phyloP scores from a whole-genome alignment of 2,797 vertebrate species.

The Sandelia bainsii region DNA sequence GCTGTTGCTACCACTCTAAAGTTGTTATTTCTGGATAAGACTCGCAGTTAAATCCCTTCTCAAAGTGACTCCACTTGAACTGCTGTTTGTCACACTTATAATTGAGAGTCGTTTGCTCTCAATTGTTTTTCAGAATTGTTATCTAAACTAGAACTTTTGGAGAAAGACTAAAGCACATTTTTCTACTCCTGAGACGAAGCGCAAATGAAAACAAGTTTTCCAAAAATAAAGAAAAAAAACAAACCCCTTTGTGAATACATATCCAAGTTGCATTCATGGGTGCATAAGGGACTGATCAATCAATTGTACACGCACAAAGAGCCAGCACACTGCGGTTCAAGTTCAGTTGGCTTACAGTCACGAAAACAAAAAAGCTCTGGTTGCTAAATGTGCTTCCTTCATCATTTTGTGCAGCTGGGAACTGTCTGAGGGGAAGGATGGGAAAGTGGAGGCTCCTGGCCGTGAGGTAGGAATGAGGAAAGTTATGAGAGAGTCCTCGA shows the following conservation, averaged over 20 bases:
- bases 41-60: slow-evolving; percentile 10
- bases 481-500: slow-evolving; percentile 33
- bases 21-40: slow-evolving; percentile 54
- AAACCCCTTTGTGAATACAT: slow-evolving; percentile 52
- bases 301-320: slow-evolving; percentile 57
- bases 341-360: slow-evolving; percentile 70
- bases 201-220: slow-evolving; percentile 47
- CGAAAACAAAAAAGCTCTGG: slow-evolving; percentile 49
- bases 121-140: slow-evolving; percentile 44
- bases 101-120: slow-evolving; percentile 25
- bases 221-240: slow-evolving; percentile 48
- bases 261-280: slow-evolving; percentile 51
- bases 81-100: slow-evolving; percentile 40
- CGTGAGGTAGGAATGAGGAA: slow-evolving; percentile 44
- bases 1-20: slow-evolving; percentile 42
- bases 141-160: slow-evolving; percentile 49
- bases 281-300: slow-evolving; percentile 73
- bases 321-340: slow-evolving; percentile 48
- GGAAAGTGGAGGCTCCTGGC: slow-evolving; percentile 59
- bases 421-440: slow-evolving; percentile 41
- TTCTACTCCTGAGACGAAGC: slow-evolving; percentile 52
- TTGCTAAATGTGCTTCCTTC: slow-evolving; percentile 51
- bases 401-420: slow-evolving; percentile 64
- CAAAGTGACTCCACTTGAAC: slow-evolving; percentile 51
- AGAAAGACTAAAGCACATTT: slow-evolving; percentile 54